These are phyloP conservation scores for Orestias chungarensis DNA, from an alignment of 2,797 vertebrate genomes.

Conservation along the genomic window DNA sequence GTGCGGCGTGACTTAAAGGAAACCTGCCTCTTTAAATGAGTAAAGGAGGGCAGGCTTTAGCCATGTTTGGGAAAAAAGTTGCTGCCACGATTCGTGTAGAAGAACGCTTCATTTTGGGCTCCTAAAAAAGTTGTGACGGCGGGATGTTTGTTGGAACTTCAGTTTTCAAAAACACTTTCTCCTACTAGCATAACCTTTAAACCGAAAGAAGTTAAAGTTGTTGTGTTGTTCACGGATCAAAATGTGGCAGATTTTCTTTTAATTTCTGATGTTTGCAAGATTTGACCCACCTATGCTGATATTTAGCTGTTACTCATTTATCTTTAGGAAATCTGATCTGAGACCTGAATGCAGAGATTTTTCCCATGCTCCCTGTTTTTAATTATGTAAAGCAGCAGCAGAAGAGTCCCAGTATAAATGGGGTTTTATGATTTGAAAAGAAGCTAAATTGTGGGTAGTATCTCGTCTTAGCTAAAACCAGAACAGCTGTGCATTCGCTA, in stretches of 20 bases:
- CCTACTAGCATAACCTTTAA: not conserved
- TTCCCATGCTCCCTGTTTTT: not conserved
- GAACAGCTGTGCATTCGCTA: not conserved
- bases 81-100: too few species aligned
- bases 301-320: not conserved
- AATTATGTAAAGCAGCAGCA: not conserved
- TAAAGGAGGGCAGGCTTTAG: constrained; percentile 59
- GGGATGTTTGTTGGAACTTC: constrained; percentile 37
- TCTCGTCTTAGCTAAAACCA: not conserved
- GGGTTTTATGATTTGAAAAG: not conserved
- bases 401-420: not conserved
- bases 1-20: constrained; percentile 78
- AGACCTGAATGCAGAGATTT: not conserved
- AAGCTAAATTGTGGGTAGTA: not conserved
- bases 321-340: not conserved
- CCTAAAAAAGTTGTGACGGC: constrained; percentile 54
- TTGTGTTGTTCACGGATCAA: constrained; percentile 5
- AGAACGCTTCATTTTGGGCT: constrained; percentile 62
- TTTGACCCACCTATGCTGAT: not conserved
- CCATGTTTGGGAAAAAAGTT: constrained; percentile 67
- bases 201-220: constrained; percentile 39
- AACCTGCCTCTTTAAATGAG: constrained; percentile 78
- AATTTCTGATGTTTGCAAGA: not conserved
- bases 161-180: not conserved
- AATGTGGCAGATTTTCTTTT: not conserved